These are phyloP conservation scores for Styela plicata DNA, from an alignment of 23 tunicate species.

Conservation along the genomic window DNA sequence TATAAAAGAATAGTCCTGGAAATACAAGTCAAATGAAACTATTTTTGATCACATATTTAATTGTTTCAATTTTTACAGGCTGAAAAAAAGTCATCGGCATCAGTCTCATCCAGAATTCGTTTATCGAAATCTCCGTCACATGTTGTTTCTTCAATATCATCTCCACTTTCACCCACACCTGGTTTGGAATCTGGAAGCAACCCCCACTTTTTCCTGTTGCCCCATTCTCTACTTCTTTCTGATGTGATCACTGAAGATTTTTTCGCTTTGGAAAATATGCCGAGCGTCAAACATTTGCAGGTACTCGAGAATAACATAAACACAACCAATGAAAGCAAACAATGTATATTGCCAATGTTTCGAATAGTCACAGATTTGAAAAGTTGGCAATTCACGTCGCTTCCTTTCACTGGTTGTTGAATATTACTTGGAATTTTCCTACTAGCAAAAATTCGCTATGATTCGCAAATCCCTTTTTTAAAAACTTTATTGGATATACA, in stretches of 20 bases:
- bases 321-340: no score
- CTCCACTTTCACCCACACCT: conserved; percentile 3
- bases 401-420: no score
- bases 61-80: neutral
- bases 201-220: conserved; percentile 17
- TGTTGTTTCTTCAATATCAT: neutral
- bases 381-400: no score
- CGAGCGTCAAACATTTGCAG: conserved; percentile 25
- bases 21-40: neutral
- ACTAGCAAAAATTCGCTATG: no score
- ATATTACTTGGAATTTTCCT: no score
- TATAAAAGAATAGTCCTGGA: no score
- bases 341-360: no score
- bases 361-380: no score
- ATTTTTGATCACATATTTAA: neutral
- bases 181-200: neutral
- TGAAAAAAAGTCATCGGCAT: neutral
- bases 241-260: conserved; percentile 65
- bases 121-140: neutral
- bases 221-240: conserved; percentile 30
- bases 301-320: no score
- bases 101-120: conserved; percentile 17
- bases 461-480: no score
- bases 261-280: conserved; percentile 33
- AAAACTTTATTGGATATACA: no score